These are phyloP conservation scores for Ciconia maguari DNA, from an alignment of 2,113 vertebrate species.

Conservation along the genomic window DNA sequence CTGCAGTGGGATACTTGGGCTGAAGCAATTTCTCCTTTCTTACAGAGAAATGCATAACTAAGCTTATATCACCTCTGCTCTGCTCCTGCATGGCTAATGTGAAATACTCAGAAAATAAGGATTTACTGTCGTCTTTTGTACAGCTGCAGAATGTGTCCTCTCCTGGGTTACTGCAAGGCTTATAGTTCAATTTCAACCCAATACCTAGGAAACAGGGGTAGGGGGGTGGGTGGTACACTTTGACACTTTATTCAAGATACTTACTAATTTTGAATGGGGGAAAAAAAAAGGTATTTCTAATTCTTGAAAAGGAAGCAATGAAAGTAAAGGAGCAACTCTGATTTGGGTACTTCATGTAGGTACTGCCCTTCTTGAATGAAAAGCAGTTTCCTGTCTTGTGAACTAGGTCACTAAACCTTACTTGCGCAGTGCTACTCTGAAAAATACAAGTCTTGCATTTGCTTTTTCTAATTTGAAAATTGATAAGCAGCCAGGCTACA, in stretches of 20 bases:
- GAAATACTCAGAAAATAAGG: neutral
- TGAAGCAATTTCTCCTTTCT: neutral
- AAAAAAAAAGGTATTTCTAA: accelerated
- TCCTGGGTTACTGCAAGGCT: neutral
- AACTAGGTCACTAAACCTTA: neutral
- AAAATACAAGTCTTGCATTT: neutral
- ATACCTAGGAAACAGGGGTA: neutral
- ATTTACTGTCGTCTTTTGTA: neutral
- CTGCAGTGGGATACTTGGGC: neutral
- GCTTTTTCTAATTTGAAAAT: neutral
- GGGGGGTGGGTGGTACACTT: neutral
- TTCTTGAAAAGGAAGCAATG: neutral
- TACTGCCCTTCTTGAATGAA: neutral
- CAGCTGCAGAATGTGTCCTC: neutral
- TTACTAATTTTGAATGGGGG: neutral
- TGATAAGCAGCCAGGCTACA: neutral
- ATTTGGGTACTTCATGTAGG: neutral
- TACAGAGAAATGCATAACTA: neutral
- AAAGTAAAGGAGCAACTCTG: neutral
- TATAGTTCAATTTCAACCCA: neutral
- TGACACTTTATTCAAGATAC: neutral
- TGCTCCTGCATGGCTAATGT: neutral
- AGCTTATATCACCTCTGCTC: neutral
- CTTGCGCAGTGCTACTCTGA: neutral
- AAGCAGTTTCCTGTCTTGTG: neutral